Conservation (phyloP, 1,140 invertebrate genomes). For the Bombyx mori region DNA sequence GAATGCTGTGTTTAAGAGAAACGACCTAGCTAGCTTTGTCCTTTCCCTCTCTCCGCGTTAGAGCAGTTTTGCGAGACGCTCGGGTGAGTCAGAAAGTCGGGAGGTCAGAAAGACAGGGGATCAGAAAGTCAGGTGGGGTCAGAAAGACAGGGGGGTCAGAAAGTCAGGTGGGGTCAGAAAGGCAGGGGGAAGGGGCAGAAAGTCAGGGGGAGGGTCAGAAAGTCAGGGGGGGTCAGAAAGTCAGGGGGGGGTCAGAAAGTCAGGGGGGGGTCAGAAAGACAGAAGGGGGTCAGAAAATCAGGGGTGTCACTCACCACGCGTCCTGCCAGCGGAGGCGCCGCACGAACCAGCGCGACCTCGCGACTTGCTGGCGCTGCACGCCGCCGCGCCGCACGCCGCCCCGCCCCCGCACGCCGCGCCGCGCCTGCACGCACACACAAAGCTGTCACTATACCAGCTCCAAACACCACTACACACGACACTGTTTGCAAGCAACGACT, state of each 20-base stretch:
- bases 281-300: background rate
- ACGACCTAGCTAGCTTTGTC: background rate
- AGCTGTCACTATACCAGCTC: too few species aligned
- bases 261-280: background rate
- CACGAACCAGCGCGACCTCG: slow-evolving; percentile 51
- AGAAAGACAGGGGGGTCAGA: too few species aligned
- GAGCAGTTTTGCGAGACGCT: background rate
- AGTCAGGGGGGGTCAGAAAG: background rate
- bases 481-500: too few species aligned
- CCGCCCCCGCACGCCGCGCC: background rate
- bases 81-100: too few species aligned
- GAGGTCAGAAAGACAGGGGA: too few species aligned
- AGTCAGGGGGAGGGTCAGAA: background rate
- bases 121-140: too few species aligned
- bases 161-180: too few species aligned
- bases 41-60: background rate
- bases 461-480: too few species aligned
- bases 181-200: background rate
- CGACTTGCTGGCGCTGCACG: slow-evolving; percentile 13
- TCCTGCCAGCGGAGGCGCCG: slow-evolving; percentile 37
- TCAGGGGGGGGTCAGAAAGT: background rate
- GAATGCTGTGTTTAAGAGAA: too few species aligned
- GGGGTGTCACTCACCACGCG: slow-evolving; percentile 20
- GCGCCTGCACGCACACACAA: background rate
- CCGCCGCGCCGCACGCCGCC: background rate